These are phyloP conservation scores for Arrhopalites spinosus DNA, from an alignment of 2,888 invertebrate species.

Conservation along the genomic window DNA sequence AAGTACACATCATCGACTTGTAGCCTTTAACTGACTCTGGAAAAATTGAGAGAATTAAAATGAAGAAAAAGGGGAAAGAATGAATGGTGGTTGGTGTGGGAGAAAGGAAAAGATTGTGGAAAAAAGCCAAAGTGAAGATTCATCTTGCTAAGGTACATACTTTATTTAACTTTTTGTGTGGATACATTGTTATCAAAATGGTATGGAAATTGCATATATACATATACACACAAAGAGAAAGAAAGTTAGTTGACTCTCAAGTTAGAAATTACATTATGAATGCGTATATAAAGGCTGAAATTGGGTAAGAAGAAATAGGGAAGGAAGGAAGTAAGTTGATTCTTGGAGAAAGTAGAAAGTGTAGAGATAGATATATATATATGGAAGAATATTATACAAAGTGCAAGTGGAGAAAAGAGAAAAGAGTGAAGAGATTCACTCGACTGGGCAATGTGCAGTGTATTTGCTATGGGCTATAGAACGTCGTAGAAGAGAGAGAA, in stretches of 20 bases:
- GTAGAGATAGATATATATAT: no score
- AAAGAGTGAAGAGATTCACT: not conserved
- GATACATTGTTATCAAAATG: not conserved
- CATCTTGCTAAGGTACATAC: no score
- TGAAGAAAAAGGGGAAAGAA: no score
- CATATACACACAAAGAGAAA: not conserved
- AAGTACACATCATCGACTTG: no score
- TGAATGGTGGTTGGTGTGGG: no score
- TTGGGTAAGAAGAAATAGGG: not conserved
- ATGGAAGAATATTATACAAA: not conserved
- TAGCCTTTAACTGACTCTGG: no score
- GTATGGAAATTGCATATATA: not conserved
- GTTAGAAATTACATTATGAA: conserved; percentile 11
- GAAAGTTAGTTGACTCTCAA: not conserved
- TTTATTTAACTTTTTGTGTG: no score
- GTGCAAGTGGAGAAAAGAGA: not conserved
- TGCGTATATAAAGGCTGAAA: not conserved
- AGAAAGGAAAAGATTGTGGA: no score
- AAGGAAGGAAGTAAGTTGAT: not conserved
- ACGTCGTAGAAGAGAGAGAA: not conserved
- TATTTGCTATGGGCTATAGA: not conserved
- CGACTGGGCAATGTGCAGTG: not conserved
- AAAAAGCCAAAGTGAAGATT: no score
- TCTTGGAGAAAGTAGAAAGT: not conserved
- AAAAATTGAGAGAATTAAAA: no score